A percentile compares a stretch with the other conserved stretches of the same genome.
Evolutionary conservation across 2,888 invertebrate genomes (phyloP).

Genomic region (Harpalus rufipes): DNA sequence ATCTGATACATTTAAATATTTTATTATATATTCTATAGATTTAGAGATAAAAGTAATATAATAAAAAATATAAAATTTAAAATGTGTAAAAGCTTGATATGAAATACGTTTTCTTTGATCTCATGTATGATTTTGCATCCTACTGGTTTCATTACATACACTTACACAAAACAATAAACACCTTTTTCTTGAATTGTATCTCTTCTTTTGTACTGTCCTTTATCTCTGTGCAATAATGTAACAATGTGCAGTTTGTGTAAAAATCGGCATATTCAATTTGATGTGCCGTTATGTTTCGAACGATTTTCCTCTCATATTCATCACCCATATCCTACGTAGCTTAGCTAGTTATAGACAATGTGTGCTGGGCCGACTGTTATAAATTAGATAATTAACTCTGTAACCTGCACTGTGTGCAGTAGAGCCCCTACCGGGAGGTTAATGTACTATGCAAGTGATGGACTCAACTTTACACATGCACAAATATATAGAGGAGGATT

Average conservation of each 20-base stretch:
- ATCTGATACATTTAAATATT: too few relatives aligned
- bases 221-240: background rate
- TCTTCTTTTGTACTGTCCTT: background rate
- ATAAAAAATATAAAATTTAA: too few relatives aligned
- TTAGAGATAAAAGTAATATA: too few relatives aligned
- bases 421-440: conserved; percentile 73
- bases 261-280: background rate
- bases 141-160: too few relatives aligned
- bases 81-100: too few relatives aligned
- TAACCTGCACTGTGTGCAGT: conserved; percentile 71
- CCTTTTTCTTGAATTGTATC: too few relatives aligned
- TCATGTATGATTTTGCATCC: too few relatives aligned
- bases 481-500: background rate
- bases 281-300: background rate
- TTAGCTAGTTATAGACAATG: conserved; percentile 62
- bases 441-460: conserved; percentile 71
- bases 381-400: conserved; percentile 75
- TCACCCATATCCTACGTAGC: background rate
- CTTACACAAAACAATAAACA: too few relatives aligned
- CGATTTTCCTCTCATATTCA: conserved; percentile 5
- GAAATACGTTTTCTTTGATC: too few relatives aligned
- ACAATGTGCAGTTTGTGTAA: background rate
- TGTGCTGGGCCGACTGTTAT: conserved; percentile 71
- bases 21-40: too few relatives aligned
- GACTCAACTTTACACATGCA: background rate